These are phyloP conservation scores for Pseudeuparius sepicola DNA, from an alignment of 2,888 invertebrate genomes.

Conservation along the genomic window DNA sequence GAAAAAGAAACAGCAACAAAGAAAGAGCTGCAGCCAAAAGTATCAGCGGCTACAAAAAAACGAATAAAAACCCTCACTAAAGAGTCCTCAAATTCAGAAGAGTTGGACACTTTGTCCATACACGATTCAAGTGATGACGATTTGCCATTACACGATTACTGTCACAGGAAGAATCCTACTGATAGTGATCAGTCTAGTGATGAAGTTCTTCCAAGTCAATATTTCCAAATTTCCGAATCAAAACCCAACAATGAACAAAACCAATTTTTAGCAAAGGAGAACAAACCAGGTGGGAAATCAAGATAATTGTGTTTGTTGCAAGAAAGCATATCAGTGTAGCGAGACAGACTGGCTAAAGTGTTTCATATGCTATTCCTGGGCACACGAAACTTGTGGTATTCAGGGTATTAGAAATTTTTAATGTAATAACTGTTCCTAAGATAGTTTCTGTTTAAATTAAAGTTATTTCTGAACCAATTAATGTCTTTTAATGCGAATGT, in stretches of 20 bases:
- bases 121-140: conserved; percentile 11
- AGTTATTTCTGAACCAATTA: conserved; percentile 1
- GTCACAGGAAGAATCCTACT: conserved; percentile 1
- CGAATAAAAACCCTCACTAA: conserved; percentile 1
- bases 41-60: conserved; percentile 3
- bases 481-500: conserved; percentile 2
- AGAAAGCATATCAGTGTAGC: conserved; percentile 2
- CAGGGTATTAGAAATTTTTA: conserved; percentile 1
- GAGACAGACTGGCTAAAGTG: conserved; percentile 1
- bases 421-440: conserved; percentile 2
- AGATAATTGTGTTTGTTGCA: conserved; percentile 2
- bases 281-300: neutral
- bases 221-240: conserved; percentile 1
- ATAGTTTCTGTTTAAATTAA: too few relatives aligned
- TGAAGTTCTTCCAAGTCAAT: neutral
- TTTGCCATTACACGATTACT: conserved; percentile 2
- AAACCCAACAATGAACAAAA: conserved; percentile 2
- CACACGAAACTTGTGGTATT: conserved; percentile 1
- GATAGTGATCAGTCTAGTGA: conserved; percentile 1
- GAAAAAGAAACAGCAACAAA: conserved; percentile 1
- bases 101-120: conserved; percentile 1
- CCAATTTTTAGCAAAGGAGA: conserved; percentile 1
- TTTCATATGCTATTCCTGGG: too few relatives aligned
- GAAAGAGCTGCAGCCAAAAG: neutral
- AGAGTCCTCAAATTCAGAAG: conserved; percentile 8